Conservation (phyloP, 2,888 invertebrate genomes). For the Philaethria dido region DNA sequence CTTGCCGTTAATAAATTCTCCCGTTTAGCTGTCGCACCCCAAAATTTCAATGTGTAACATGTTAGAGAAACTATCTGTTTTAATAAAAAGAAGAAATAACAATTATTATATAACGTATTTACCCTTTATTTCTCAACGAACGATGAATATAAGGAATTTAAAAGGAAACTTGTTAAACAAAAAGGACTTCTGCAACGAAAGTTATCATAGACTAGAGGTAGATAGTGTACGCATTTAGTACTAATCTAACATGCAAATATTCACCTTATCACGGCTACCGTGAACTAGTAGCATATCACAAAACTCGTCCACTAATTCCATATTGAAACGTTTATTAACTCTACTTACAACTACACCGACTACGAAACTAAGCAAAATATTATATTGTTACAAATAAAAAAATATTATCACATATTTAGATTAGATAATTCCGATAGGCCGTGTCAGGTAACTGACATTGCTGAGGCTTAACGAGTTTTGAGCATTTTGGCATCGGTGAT, state of each 20-base stretch:
- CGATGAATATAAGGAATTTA: no score
- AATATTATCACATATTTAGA: conserved; percentile 18
- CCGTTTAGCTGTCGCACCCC: conserved; percentile 84
- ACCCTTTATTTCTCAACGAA: no score
- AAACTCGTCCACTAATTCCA: conserved; percentile 75
- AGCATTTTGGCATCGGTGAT: conserved; percentile 8
- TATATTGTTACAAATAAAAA: background rate
- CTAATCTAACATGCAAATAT: background rate
- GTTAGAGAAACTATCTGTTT: conserved; percentile 88
- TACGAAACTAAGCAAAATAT: conserved; percentile 18
- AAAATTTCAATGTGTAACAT: conserved; percentile 89
- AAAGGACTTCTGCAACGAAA: no score
- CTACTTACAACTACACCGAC: conserved; percentile 21
- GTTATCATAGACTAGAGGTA: no score
- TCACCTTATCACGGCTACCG: conserved; percentile 91
- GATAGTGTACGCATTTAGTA: no score
- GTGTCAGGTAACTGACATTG: conserved; percentile 15
- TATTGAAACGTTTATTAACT: conserved; percentile 37
- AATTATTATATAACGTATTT: no score
- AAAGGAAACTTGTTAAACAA: no score
- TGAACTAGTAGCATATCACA: conserved; percentile 89
- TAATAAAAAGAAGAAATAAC: background rate
- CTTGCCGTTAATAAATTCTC: conserved; percentile 84
- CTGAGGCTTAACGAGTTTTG: conserved; percentile 6
- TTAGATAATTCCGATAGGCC: conserved; percentile 29